Conservation (phyloP, 2,113 vertebrate species). For the Phainopepla nitens region DNA sequence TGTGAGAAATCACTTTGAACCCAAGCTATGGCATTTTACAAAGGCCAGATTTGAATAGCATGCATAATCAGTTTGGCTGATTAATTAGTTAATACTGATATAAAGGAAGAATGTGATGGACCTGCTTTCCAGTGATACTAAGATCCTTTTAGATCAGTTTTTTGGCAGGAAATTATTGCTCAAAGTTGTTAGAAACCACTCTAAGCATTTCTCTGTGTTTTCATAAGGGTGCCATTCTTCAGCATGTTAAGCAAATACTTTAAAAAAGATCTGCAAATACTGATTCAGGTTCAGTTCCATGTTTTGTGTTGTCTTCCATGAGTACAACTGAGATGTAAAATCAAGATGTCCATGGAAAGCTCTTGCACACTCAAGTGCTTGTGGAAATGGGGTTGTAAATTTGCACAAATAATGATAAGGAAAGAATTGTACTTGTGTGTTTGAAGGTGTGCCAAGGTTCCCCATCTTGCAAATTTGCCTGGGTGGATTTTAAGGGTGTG, state of each 20-base stretch:
- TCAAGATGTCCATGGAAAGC: background rate
- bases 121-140: background rate
- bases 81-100: background rate
- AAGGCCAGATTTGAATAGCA: background rate
- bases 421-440: background rate
- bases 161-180: background rate
- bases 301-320: background rate
- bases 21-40: conserved; percentile 1
- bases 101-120: background rate
- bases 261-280: background rate
- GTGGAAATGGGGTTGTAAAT: background rate
- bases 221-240: background rate
- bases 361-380: background rate
- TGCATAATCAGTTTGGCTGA: background rate
- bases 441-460: background rate
- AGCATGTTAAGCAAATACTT: background rate
- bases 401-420: background rate
- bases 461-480: background rate
- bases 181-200: background rate
- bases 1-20: background rate
- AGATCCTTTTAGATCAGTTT: background rate
- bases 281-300: background rate
- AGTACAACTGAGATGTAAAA: background rate
- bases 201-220: background rate
- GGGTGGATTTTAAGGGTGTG: background rate